A percentile compares a stretch with the other conserved stretches of the same genome.
phyloP scores from a whole-genome alignment of 2,797 vertebrate species.

The Eidolon dupreanum region DNA sequence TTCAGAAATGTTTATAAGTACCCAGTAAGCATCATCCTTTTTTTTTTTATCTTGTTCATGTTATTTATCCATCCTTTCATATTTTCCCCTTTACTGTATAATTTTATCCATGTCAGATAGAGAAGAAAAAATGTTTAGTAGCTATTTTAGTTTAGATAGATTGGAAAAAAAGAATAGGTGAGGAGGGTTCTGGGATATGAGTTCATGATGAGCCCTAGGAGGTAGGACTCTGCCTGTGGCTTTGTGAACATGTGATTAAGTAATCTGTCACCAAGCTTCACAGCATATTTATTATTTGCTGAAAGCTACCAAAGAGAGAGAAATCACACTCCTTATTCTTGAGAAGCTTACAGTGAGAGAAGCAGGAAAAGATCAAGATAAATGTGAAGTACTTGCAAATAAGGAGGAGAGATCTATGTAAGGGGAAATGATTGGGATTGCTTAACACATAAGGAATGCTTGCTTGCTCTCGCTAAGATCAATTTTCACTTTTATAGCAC shows the following conservation, averaged over 20 bases:
- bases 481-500: background rate
- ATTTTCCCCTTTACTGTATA: background rate
- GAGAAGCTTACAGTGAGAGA: background rate
- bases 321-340: background rate
- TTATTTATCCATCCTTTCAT: background rate
- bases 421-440: background rate
- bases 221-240: background rate
- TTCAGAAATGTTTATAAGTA: background rate
- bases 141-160: background rate
- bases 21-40: background rate
- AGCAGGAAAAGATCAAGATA: background rate
- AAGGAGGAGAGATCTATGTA: background rate
- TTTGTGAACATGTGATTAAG: background rate
- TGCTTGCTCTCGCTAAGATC: background rate
- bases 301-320: slow-evolving; percentile 18
- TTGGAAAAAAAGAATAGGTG: background rate
- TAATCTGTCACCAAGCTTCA: background rate
- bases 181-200: background rate
- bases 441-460: background rate
- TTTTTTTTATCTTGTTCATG: background rate
- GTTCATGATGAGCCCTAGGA: background rate
- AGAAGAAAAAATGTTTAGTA: background rate
- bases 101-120: background rate
- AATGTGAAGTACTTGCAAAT: background rate
- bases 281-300: background rate